phyloP scores from a whole-genome alignment of 2,888 invertebrate species.

The Allolobophora icterica region DNA sequence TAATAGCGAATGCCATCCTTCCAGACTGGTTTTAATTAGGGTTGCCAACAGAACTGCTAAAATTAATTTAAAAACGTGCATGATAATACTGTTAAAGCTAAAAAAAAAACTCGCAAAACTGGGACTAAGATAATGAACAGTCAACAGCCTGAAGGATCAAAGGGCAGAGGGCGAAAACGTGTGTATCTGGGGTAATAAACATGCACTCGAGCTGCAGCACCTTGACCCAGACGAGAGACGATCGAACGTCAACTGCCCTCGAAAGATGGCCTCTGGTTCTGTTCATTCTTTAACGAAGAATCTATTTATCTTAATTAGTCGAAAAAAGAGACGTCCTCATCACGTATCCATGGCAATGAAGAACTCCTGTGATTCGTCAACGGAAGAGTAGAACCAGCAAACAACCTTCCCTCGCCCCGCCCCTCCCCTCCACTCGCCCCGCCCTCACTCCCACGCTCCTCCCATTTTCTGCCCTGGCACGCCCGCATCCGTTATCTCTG shows the following conservation, averaged over 20 bases:
- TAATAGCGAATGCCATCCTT: too few relatives aligned
- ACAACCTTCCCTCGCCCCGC: neutral
- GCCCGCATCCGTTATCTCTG: neutral
- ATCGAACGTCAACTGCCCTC: slow-evolving; percentile 1
- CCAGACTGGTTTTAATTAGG: too few relatives aligned
- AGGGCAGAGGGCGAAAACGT: too few relatives aligned
- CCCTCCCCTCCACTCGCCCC: neutral
- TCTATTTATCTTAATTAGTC: neutral
- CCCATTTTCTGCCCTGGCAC: neutral
- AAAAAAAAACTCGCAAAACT: too few relatives aligned
- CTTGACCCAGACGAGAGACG: neutral
- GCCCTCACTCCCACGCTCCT: too few relatives aligned
- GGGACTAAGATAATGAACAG: too few relatives aligned
- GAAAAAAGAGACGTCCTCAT: neutral
- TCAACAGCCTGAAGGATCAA: too few relatives aligned
- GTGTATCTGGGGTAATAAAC: too few relatives aligned
- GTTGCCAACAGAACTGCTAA: too few relatives aligned
- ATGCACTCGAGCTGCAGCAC: neutral
- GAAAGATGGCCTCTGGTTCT: neutral
- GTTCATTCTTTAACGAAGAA: neutral
- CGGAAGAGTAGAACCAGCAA: neutral
- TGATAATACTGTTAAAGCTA: too few relatives aligned
- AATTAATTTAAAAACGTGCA: too few relatives aligned
- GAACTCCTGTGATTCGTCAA: neutral
- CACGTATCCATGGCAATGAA: neutral